These are phyloP conservation scores for Danionella cerebrum DNA, from an alignment of 2,113 vertebrate species.

Conservation along the genomic window DNA sequence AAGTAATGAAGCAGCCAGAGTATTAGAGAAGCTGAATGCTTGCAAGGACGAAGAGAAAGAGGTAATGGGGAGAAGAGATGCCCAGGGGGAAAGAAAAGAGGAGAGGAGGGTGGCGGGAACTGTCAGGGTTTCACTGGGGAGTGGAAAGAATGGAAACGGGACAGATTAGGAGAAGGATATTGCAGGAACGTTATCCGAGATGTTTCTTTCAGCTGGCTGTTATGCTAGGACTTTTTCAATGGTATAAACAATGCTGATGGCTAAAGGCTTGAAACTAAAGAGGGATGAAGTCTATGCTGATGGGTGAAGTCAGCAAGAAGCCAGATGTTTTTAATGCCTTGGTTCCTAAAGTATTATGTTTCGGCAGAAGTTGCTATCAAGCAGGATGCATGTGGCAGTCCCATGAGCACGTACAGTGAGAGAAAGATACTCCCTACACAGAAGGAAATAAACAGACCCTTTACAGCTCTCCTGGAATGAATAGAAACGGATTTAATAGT, in stretches of 20 bases:
- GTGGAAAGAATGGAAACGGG: background rate
- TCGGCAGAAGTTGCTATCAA: background rate
- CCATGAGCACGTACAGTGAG: background rate
- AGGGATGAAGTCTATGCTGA: background rate
- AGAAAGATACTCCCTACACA: background rate
- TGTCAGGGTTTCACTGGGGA: background rate
- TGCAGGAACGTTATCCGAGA: background rate
- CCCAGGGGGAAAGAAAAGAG: background rate
- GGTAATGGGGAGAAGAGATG: background rate
- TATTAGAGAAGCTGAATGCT: background rate
- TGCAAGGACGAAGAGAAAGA: background rate
- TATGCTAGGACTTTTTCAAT: background rate
- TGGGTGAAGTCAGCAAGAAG: background rate
- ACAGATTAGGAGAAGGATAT: background rate
- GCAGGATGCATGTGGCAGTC: background rate
- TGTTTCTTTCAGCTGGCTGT: background rate
- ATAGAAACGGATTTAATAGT: too few relatives aligned
- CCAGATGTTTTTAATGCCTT: background rate
- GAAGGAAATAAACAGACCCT: background rate
- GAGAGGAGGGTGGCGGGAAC: background rate
- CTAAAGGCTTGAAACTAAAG: conserved; percentile 17
- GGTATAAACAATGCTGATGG: background rate
- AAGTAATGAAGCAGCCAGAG: background rate
- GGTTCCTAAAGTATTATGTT: background rate
- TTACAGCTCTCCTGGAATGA: background rate